Percentiles rank a stretch among this genome's conserved stretches.
Conservation (phyloP, 2,888 invertebrate species). For the Heterodera filipjevi region DNA sequence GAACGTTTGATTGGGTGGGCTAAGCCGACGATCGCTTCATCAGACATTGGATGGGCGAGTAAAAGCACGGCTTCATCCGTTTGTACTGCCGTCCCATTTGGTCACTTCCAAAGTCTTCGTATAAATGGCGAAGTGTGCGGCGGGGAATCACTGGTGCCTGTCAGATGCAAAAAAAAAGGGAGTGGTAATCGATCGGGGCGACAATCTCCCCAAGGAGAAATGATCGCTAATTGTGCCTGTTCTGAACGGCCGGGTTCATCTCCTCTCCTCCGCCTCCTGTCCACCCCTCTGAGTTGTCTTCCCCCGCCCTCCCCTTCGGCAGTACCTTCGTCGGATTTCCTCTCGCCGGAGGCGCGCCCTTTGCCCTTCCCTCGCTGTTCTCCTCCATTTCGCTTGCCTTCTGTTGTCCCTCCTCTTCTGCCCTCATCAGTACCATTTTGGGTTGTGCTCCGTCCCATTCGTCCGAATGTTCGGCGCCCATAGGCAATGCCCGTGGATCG, state of each 20-base stretch:
- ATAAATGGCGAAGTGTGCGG: slow-evolving; percentile 34
- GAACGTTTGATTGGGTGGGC: neutral
- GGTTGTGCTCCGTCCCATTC: neutral
- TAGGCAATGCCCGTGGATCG: neutral
- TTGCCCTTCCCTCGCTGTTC: neutral
- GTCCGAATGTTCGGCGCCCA: neutral
- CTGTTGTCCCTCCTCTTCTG: neutral
- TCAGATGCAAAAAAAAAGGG: neutral
- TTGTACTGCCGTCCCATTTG: slow-evolving; percentile 43
- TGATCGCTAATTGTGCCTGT: too few relatives aligned
- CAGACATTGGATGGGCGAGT: slow-evolving; percentile 60
- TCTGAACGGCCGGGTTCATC: too few relatives aligned
- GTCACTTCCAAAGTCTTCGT: slow-evolving; percentile 22
- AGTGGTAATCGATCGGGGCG: too few relatives aligned
- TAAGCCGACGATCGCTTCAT: slow-evolving; percentile 43
- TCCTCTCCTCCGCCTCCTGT: neutral
- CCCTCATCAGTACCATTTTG: neutral
- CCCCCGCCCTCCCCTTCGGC: neutral
- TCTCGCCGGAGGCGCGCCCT: neutral
- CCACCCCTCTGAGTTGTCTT: too few relatives aligned
- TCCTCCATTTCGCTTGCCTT: neutral
- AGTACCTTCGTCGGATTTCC: neutral
- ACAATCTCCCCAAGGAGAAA: too few relatives aligned
- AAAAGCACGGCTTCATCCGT: slow-evolving; percentile 54
- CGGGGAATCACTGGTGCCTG: slow-evolving; percentile 23